Conservation (phyloP, 2,888 invertebrate genomes). For the Oscheius myriophilus region DNA sequence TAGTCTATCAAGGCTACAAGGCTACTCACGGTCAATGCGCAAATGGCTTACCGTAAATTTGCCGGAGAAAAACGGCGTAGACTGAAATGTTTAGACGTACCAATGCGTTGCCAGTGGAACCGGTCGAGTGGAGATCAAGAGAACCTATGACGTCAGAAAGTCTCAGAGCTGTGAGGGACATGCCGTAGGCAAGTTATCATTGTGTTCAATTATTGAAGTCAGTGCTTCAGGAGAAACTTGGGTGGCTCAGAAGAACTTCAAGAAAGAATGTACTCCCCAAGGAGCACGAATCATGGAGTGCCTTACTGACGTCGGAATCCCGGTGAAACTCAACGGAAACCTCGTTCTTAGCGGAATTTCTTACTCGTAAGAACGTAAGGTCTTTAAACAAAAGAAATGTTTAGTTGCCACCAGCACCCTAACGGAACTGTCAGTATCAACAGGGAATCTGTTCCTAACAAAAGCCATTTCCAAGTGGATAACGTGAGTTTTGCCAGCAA, state of each 20-base stretch:
- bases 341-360: constrained; percentile 42
- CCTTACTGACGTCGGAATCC: constrained; percentile 53
- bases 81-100: constrained; percentile 43
- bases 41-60: background rate
- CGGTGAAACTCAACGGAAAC: constrained; percentile 42
- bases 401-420: constrained; percentile 38
- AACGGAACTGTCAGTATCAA: constrained; percentile 39
- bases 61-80: background rate
- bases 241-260: constrained; percentile 51
- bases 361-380: constrained; percentile 33
- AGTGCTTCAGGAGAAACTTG: constrained; percentile 37
- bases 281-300: constrained; percentile 51
- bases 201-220: background rate
- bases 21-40: background rate
- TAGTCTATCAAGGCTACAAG: constrained; percentile 1
- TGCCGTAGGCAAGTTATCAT: constrained; percentile 37
- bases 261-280: constrained; percentile 47
- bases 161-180: constrained; percentile 51
- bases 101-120: constrained; percentile 46
- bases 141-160: constrained; percentile 44
- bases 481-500: constrained; percentile 12
- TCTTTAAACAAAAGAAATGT: background rate
- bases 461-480: constrained; percentile 23
- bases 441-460: constrained; percentile 24
- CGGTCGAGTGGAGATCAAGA: constrained; percentile 49